Evolutionary conservation across 1,140 invertebrate genomes (phyloP).

Genomic region (Atta texana): DNA sequence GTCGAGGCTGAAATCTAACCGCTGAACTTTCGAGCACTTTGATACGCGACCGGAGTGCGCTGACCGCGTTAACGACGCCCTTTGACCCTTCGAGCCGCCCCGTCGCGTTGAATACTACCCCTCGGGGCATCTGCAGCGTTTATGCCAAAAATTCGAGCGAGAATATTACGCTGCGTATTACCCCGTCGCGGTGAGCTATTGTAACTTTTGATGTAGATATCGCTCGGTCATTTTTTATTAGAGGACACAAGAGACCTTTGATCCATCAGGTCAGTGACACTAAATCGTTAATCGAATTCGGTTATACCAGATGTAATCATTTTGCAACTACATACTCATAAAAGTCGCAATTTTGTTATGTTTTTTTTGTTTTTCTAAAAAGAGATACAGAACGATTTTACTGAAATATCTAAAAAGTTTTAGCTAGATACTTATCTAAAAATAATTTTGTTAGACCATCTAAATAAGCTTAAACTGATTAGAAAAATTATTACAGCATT

Average conservation of each 20-base stretch:
- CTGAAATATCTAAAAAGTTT: too few species aligned
- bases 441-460: too few species aligned
- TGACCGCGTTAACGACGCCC: constrained; percentile 51
- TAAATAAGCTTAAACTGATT: too few species aligned
- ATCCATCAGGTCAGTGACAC: not conserved
- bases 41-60: constrained; percentile 55
- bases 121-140: constrained; percentile 39
- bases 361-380: constrained; percentile 1
- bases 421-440: too few species aligned
- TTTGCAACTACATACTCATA: not conserved
- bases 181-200: constrained; percentile 10
- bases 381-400: too few species aligned
- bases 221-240: constrained; percentile 10
- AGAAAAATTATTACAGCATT: too few species aligned
- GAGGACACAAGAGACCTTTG: constrained; percentile 14
- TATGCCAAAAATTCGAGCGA: constrained; percentile 56
- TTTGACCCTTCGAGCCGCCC: constrained; percentile 51
- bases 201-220: constrained; percentile 38
- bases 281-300: constrained; percentile 22
- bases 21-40: constrained; percentile 63
- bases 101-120: constrained; percentile 31
- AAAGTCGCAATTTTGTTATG: not conserved
- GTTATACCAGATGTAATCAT: constrained; percentile 11
- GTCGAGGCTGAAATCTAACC: constrained; percentile 26
- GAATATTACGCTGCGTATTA: constrained; percentile 51